phyloP scores from a whole-genome alignment of 2,888 invertebrate species.

The Antitype chi region DNA sequence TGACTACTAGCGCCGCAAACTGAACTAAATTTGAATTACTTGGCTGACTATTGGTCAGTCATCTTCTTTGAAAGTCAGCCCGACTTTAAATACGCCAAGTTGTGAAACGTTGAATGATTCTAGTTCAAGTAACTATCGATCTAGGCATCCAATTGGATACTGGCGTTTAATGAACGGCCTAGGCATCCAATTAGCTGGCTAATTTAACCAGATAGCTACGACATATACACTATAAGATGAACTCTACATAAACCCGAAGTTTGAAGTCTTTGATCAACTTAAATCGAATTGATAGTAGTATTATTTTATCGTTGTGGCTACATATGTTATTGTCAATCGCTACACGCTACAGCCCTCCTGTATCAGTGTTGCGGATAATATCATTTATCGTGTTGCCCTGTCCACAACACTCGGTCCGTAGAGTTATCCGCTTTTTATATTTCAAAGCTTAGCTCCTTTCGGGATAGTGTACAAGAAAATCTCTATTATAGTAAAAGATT shows the following conservation, averaged over 20 bases:
- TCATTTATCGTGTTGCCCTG: conserved; percentile 66
- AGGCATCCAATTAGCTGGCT: too few relatives aligned
- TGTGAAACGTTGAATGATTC: too few relatives aligned
- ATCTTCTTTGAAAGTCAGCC: too few relatives aligned
- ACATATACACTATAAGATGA: neutral
- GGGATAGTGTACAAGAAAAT: conserved; percentile 52
- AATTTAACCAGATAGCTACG: too few relatives aligned
- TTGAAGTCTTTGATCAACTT: conserved; percentile 14
- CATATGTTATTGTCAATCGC: conserved; percentile 56
- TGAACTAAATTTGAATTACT: too few relatives aligned
- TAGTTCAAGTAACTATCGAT: too few relatives aligned
- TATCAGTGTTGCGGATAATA: conserved; percentile 65
- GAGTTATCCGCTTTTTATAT: conserved; percentile 63
- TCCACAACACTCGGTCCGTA: conserved; percentile 63
- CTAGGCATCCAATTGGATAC: too few relatives aligned
- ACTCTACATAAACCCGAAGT: neutral
- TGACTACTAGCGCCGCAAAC: too few relatives aligned
- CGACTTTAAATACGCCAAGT: too few relatives aligned
- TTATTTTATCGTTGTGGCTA: conserved; percentile 40
- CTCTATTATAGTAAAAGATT: conserved; percentile 55
- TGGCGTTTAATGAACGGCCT: too few relatives aligned
- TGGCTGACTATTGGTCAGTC: too few relatives aligned
- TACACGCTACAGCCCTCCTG: conserved; percentile 49
- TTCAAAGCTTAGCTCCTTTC: conserved; percentile 64
- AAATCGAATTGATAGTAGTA: conserved; percentile 8